Evolutionary conservation across 2,888 invertebrate species (phyloP).

Genomic region (Metopia argyrocephala): DNA sequence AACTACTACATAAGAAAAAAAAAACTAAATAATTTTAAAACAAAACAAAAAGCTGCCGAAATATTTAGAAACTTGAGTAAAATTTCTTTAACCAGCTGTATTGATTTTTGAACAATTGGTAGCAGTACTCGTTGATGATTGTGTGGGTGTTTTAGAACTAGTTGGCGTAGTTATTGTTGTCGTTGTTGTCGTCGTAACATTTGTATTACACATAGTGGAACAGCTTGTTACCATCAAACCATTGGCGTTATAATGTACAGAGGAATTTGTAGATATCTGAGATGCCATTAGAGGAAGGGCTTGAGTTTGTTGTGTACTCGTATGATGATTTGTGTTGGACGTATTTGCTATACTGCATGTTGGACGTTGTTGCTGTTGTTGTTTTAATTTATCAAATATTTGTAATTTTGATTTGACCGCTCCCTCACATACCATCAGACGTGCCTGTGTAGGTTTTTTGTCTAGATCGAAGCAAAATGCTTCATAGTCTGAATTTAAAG

Average conservation of each 20-base stretch:
- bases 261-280: slow-evolving; percentile 23
- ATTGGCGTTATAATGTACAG: slow-evolving; percentile 17
- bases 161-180: slow-evolving; percentile 39
- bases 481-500: slow-evolving; percentile 74
- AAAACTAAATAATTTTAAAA: background rate
- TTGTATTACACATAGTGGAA: too few relatives aligned
- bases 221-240: slow-evolving; percentile 5
- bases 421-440: slow-evolving; percentile 90
- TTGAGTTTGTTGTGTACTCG: too few relatives aligned
- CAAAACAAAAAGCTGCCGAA: slow-evolving; percentile 43
- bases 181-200: slow-evolving; percentile 22
- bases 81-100: slow-evolving; percentile 34
- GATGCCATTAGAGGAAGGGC: slow-evolving; percentile 37
- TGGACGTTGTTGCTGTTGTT: slow-evolving; percentile 71
- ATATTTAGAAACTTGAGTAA: background rate
- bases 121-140: slow-evolving; percentile 45
- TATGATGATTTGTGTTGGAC: background rate
- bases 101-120: slow-evolving; percentile 55
- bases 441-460: slow-evolving; percentile 80
- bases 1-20: slow-evolving; percentile 43
- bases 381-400: slow-evolving; percentile 87
- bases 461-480: slow-evolving; percentile 78
- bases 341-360: slow-evolving; percentile 63
- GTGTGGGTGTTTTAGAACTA: slow-evolving; percentile 57
- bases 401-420: slow-evolving; percentile 91